A percentile compares a stretch with the other conserved stretches of the same genome.
phyloP scores from a whole-genome alignment of 1,140 invertebrate genomes.

The Dryas iulia region DNA sequence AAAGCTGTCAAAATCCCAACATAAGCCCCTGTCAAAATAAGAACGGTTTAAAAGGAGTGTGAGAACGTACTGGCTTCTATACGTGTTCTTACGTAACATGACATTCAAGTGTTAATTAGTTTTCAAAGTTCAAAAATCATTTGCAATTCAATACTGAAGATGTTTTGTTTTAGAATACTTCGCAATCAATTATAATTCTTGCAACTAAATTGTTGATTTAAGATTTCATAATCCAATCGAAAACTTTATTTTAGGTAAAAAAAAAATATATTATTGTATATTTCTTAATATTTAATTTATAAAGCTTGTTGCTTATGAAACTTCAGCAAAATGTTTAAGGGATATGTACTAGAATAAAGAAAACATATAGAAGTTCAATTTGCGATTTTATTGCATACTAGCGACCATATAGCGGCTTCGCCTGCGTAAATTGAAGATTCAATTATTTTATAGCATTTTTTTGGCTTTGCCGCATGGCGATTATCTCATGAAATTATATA shows the following conservation, averaged over 20 bases:
- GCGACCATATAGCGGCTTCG: no score
- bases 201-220: background rate
- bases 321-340: no score
- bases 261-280: no score
- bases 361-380: no score
- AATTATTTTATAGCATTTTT: no score
- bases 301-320: no score
- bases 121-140: conserved; percentile 8
- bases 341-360: no score
- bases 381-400: no score
- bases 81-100: conserved; percentile 1
- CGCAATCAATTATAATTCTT: background rate
- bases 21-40: conserved; percentile 28
- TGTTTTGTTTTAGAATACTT: background rate
- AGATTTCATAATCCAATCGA: background rate
- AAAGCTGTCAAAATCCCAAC: conserved; percentile 33
- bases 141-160: background rate
- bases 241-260: background rate
- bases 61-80: conserved; percentile 2
- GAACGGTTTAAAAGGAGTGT: conserved; percentile 15
- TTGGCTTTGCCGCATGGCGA: no score
- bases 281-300: no score
- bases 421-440: no score
- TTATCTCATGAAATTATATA: no score
- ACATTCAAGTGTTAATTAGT: conserved; percentile 15